Evolutionary conservation across 2,113 vertebrate species (phyloP), one percentile per base, ranked within the genome.

Genomic region (Haemorhous mexicanus): DNA sequence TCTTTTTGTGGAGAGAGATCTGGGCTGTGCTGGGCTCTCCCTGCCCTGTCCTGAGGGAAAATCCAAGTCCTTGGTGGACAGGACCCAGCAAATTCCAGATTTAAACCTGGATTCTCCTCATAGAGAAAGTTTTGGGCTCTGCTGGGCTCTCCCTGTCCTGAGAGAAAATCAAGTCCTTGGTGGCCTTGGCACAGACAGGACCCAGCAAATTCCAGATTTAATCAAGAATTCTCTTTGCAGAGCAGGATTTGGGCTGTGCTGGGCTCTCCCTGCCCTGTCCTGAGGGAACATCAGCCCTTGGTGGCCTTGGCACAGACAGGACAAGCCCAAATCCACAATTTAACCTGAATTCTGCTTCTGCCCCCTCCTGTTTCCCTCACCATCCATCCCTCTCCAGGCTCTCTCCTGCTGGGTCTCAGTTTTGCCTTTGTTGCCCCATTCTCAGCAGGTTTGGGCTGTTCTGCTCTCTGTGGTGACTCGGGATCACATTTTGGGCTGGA

Each of bases 321-420:
- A 32, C 39, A 7, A 1, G 11, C 11, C 8, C 23, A n/a, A n/a
- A n/a, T n/a, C 0, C 63, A 24, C 6, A 11, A 24, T 46, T 66
- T 66, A 7, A 46, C 26, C 30, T 26, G 5, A 2, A 5, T 63
- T 41, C 7, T 50, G 23, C 0, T 62, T 78, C 18, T 43, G 9
- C 10, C 37, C 24, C 37, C 47, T 64, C 58, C 27, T 7, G 20
- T 77, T 50, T 9, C 28, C 46, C 58, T 27, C 74, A 4, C 15
- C 16, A 32, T 24, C 56, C 0, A 0, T 5, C 8, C 8, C 33
- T 75, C n/a, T 33, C 46, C 43, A 26, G 28, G 22, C 58, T 61
- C 46, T 26, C 58, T 62, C 58, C 46, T 50, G 58, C 74, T 13
- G 28, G 17, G 35, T 16, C 28, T 33, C 3, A 1, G 4, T 21